These are phyloP conservation scores for Rhinatrema bivittatum DNA, from an alignment of 2,797 vertebrate species.

Conservation along the genomic window DNA sequence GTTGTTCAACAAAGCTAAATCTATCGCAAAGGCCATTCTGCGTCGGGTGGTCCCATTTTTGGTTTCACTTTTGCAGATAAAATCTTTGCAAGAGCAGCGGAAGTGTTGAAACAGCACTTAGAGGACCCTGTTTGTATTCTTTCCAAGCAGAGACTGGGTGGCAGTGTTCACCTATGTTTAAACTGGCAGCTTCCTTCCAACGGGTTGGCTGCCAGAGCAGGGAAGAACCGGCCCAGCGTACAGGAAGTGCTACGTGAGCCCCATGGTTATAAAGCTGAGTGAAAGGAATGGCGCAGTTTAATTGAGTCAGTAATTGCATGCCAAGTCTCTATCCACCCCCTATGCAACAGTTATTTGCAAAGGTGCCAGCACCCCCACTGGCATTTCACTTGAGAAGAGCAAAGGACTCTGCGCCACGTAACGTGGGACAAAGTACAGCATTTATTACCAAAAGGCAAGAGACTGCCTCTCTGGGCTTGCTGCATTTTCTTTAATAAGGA, in stretches of 20 bases:
- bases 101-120: background rate
- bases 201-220: background rate
- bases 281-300: background rate
- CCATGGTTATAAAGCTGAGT: background rate
- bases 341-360: background rate
- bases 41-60: background rate
- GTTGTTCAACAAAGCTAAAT: too few species aligned
- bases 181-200: background rate
- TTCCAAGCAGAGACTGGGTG: background rate
- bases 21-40: background rate
- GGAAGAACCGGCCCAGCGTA: background rate
- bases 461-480: background rate
- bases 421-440: background rate
- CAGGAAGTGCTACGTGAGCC: background rate
- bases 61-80: background rate
- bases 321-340: background rate
- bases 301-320: background rate
- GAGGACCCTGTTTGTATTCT: background rate
- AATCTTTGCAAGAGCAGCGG: too few species aligned
- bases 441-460: background rate
- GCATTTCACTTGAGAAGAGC: conserved; percentile 4
- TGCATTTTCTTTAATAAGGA: too few species aligned
- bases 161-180: background rate
- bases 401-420: background rate
- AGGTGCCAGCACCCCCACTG: background rate